phyloP scores from a whole-genome alignment of 1,140 invertebrate species.

The Dinoponera quadriceps region DNA sequence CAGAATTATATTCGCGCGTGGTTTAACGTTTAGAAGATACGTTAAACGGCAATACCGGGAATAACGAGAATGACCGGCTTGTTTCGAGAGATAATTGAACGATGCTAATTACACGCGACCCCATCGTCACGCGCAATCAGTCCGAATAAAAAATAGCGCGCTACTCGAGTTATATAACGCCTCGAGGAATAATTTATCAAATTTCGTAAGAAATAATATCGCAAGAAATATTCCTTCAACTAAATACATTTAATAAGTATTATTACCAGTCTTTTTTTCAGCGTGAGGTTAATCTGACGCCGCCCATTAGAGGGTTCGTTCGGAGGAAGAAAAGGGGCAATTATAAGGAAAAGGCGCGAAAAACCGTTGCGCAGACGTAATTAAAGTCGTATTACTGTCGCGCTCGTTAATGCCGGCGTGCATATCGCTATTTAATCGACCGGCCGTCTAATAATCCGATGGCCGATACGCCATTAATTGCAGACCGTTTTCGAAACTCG shows the following conservation, averaged over 20 bases:
- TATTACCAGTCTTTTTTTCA: too few species aligned
- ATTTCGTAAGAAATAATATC: too few species aligned
- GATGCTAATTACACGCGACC: constrained; percentile 26
- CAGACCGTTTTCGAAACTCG: not conserved
- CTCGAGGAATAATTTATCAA: too few species aligned
- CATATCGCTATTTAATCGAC: not conserved
- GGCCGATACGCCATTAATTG: too few species aligned
- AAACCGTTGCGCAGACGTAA: not conserved
- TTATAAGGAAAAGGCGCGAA: not conserved
- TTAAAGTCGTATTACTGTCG: not conserved
- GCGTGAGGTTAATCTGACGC: too few species aligned
- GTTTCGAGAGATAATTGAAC: not conserved
- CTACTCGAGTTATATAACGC: constrained; percentile 16
- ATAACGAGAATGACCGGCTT: not conserved
- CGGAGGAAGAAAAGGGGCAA: too few species aligned
- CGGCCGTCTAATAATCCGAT: constrained; percentile 11
- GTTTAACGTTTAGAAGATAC: not conserved
- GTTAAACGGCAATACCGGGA: constrained; percentile 1
- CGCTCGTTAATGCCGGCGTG: not conserved
- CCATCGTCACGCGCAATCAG: not conserved
- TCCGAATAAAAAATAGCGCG: not conserved
- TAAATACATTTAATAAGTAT: not conserved
- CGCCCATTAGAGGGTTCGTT: too few species aligned
- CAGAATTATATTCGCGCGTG: not conserved
- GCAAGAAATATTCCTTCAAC: too few species aligned